Evolutionary conservation across 2,113 vertebrate genomes (phyloP), one percentile per base, ranked within the genome.

Genomic region (Corydoras sp.): DNA sequence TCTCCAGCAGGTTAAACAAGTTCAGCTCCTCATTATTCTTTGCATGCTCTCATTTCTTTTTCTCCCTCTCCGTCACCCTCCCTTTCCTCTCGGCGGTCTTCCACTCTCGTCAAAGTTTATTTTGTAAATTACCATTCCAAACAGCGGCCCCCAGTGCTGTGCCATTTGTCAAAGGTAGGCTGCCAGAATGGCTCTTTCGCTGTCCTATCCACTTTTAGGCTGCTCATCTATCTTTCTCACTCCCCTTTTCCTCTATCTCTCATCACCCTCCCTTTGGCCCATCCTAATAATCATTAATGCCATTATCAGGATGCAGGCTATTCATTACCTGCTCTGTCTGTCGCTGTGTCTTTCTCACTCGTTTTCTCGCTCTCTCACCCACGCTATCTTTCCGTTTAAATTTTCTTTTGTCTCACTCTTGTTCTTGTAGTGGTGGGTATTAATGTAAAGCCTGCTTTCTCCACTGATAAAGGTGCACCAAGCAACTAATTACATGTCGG

Each of bases 211-310:
- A 68, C 50, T 56, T 74, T 67, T 56, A 62, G 65, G 51, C 54
- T 68, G 72, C 50, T 62, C 65, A 68, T 72, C 70, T 62, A 10
- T 76, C 61, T 73, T 66, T 68, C 51, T 75, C 76, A 75, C 82
- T 63, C 64, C 77, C 50, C 69, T 30, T 66, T 56, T 64, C 56
- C 75, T 65, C 56, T 53, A 71, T 80, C 71, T 84, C 80, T 79
- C 72, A 76, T 15, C 63, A 74, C 74, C 68, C 73, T 84, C 77
- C 71, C 79, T 77, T 80, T 61, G 14, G 72, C 62, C 83, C 79
- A 82, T 74, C 72, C 81, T 85, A 82, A 86, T 85, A 85, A 87
- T 86, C 83, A 84, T 82, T 85, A 81, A 81, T 80, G 76, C 72
- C 80, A 83, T 87, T 85, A 82, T 87, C 81, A 77, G 81, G 80